phyloP scores from a whole-genome alignment of 2,888 invertebrate genomes.

The Ormyrus rosae region DNA sequence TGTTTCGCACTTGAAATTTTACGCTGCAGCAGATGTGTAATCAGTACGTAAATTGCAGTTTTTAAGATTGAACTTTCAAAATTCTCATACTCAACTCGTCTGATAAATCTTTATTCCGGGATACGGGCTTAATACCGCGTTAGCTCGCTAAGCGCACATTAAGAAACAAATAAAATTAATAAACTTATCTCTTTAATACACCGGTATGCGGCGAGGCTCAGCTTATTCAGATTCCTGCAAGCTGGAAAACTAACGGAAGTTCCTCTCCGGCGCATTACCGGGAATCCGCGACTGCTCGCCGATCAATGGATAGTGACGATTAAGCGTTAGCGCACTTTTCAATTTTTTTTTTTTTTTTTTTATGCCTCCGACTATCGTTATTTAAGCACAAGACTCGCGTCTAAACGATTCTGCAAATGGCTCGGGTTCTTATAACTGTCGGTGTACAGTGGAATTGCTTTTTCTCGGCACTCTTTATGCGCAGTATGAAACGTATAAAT shows the following conservation, averaged over 20 bases:
- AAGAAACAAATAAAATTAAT: constrained; percentile 44
- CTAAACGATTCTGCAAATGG: constrained; percentile 69
- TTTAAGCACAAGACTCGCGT: constrained; percentile 65
- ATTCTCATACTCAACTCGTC: no score
- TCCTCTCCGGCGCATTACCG: no score
- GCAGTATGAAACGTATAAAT: not conserved
- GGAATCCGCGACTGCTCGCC: not conserved
- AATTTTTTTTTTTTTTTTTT: constrained; percentile 14
- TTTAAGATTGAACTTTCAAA: no score
- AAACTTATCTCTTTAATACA: constrained; percentile 37
- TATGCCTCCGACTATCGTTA: constrained; percentile 57
- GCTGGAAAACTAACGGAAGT: constrained; percentile 1
- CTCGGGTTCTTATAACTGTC: constrained; percentile 68
- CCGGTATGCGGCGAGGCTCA: constrained; percentile 3
- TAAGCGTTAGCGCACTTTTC: constrained; percentile 58
- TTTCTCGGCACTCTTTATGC: not conserved
- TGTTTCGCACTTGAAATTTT: no score
- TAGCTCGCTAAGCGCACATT: constrained; percentile 15
- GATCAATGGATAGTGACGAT: constrained; percentile 62
- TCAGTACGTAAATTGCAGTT: no score
- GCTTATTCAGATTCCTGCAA: constrained; percentile 36
- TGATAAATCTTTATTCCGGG: no score
- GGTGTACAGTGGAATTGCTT: constrained; percentile 58
- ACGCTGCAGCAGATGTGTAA: no score
- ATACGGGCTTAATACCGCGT: not conserved